Evolutionary conservation across 2,888 invertebrate genomes (phyloP), one percentile per base, ranked within the genome.

Genomic region (Drosophila leonis): DNA sequence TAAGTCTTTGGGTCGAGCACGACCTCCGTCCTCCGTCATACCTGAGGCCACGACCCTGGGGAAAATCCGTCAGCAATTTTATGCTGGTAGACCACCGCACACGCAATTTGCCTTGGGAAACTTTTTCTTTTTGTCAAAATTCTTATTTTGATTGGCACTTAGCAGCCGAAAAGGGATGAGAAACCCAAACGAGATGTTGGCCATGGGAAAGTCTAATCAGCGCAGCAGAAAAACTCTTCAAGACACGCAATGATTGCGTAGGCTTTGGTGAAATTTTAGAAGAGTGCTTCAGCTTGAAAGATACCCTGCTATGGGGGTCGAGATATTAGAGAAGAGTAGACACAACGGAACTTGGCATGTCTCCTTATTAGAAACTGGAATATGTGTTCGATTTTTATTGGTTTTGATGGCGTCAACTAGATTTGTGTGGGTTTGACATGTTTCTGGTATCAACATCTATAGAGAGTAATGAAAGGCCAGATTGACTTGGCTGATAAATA

Each of bases 91-190:
- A 78, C 56, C 70, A 62, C 70, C 65, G 46, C 59, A 65, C 76
- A 90, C 75, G 89, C 90, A 79, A 86, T 88, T 84, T 56, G 86
- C 83, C 80, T 86, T 90, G 89, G 84, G 89, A 90, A 86, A 88
- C 70, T 73, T 78, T 80, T 80, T 69, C 78, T 70, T 49, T 75
- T 85, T 85, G 80, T 86, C 83, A 80, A 74, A 77, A 78, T 78
- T 80, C 69, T 60, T 57, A 66, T 72, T 90, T 88, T 90, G 89
- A 86, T 86, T 86, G 86, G 90, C 86, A 88, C 87, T 88, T 88
- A 78, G 64, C 54, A 27, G 54, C 54, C 37, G 60, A 24, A 72
- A 71, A 71, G 74, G 90, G 82, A 77, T 88, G 86, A 57, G 79
- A 59, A 79, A 51, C 65, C 56, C 49, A 75, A 70, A 67, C 81